Evolutionary conservation across 2,888 invertebrate species (phyloP), one percentile per base, ranked within the genome.

Genomic region (Parnassius apollo): DNA sequence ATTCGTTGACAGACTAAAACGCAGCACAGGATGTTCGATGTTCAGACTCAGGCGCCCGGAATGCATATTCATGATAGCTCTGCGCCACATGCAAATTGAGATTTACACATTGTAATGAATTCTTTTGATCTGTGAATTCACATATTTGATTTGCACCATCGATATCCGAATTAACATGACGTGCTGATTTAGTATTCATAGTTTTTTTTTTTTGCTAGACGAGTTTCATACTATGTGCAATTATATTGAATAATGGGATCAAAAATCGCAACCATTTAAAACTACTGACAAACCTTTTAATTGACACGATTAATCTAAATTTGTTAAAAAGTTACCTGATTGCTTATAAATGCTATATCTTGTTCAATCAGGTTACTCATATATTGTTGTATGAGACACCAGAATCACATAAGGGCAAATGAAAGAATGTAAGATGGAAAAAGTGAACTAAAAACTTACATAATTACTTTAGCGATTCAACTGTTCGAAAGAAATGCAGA

Each of bases 41-140:
- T 82, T 86, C 85, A 80, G 81, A 83, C 81, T 77, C 86, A 82
- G 83, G 82, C 89, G 79, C 77, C 71, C 71, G 77, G 76, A 82
- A 88, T 91, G 91, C 91, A 91, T 91, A 91, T 91, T 91, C 91
- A 91, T 91, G 82, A 85, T 77, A 74, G 72, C 77, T 80, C 81
- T 77, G 77, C 88, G 86, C 88, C 89, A 86, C 91, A 91, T 91
- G 91, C 91, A 91, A 91, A 91, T 91, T 81, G 80, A 84, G 89
- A 91, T 91, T 91, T 91, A 91, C 91, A 91, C 90, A 89, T 85
- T 89, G 90, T 91, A 91, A 91, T 91, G 90, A 90, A 91, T 91
- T 91, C 91, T 91, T 91, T 91, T 91, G 91, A 91, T 91, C 91
- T 91, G 89, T 84, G 86, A 83, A 90, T 90, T 88, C 91, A 86